Evolutionary conservation across 2,797 vertebrate genomes (phyloP).

Genomic region (Emydoidea blandingii): DNA sequence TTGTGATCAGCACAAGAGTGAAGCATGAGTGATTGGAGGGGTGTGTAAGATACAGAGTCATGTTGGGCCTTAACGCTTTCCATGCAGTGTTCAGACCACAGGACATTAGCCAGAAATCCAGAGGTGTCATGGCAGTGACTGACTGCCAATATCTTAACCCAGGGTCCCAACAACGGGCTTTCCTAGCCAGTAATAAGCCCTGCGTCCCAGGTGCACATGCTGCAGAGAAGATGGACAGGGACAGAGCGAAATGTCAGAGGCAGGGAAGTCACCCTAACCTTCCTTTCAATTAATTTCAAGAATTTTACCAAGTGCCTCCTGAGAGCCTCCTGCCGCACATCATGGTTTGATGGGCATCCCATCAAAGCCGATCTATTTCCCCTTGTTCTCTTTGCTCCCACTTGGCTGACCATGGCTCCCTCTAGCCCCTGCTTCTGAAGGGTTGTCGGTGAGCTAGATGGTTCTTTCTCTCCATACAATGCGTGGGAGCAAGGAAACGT

Average conservation of each 20-base stretch:
- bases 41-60: neutral
- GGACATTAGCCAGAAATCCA: neutral
- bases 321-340: neutral
- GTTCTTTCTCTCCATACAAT: neutral
- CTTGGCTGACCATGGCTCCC: too few relatives aligned
- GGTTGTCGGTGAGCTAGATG: neutral
- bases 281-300: neutral
- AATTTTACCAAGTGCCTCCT: neutral
- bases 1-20: neutral
- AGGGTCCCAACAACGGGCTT: neutral
- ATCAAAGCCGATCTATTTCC: neutral
- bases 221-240: neutral
- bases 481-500: neutral
- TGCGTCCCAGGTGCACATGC: neutral
- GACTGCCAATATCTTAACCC: neutral
- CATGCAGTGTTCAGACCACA: neutral
- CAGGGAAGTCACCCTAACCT: neutral
- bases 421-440: neutral
- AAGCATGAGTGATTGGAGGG: neutral
- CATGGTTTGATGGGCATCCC: neutral
- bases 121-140: neutral
- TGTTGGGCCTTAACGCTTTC: neutral
- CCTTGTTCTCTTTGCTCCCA: neutral
- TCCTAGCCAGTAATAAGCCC: neutral
- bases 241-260: neutral